Base-by-base conservation (phyloP, 2,113 vertebrate genomes). In the Fulmarus glacialis region DNA sequence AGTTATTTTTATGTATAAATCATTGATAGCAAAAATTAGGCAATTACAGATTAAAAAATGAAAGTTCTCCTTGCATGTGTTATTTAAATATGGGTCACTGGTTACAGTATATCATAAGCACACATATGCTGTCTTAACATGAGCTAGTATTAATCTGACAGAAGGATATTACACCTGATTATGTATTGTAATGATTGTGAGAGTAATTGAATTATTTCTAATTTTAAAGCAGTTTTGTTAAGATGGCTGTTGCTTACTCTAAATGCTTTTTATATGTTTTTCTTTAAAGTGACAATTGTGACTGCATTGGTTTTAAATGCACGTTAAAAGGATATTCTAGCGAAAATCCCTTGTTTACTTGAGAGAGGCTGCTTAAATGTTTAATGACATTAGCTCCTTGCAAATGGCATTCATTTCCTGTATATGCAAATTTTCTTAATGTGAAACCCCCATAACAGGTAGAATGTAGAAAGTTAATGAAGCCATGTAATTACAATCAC, bases 371-470 rank as follows among this genome's bases (percentile, higher is more conserved):
- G 96, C 97, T 98, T 98, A 98, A 98, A 98, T 98, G 96, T 99
- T 98, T 99, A 99, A 99, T 98, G 98, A 97, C 95, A 97, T 98
- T 98, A 98, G 97, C 97, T 98, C 97, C 95, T 97, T 98, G 98
- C 98, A 98, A 99, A 98, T 63, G 71, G 94, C 91, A 97, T 99
- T 99, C 97, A 99, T 99, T 99, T 99, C 98, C 98, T 98, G 97
- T 98, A 98, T 99, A 99, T 99, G 98, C 99, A 99, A 99, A 99
- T 99, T 98, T 97, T 97, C 97, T 98, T 99, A 99, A 99, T 99
- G 98, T 98, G 98, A 98, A 98, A 97, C 97, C 95, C 98, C 98
- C 98, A 98, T 98, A 98, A 99, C 98, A 98, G 98, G 98, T 98
- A 98, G 98, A 98, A 99, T 98, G 97, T 97, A 98, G 98, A 98